Conservation (phyloP, 2,888 invertebrate species). For the Acutogordius australiensis region DNA sequence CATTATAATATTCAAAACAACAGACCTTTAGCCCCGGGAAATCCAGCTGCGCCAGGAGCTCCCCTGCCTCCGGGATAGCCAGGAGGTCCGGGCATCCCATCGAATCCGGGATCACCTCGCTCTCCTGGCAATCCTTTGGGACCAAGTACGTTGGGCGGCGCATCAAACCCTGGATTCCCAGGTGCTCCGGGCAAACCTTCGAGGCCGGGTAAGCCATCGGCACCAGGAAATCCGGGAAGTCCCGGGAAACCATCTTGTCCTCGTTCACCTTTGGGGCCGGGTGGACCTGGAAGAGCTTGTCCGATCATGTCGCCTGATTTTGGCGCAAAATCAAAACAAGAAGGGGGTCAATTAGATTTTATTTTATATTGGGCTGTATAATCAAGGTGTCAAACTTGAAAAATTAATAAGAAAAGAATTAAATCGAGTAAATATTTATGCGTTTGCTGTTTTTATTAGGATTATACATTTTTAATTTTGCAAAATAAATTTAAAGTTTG, state of each 20-base stretch:
- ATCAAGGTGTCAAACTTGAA: no score
- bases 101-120: conserved; percentile 8
- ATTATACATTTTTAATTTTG: no score
- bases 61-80: no score
- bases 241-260: conserved; percentile 52
- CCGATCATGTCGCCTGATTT: neutral
- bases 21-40: conserved; percentile 26
- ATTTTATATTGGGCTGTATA: no score
- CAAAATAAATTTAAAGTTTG: no score
- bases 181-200: conserved; percentile 14
- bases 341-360: no score
- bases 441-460: no score
- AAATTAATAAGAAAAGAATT: no score
- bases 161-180: conserved; percentile 1
- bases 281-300: conserved; percentile 30
- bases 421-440: no score
- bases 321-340: no score
- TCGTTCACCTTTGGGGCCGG: conserved; percentile 33
- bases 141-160: neutral
- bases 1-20: neutral
- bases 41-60: conserved; percentile 15
- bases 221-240: conserved; percentile 47
- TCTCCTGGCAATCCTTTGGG: neutral
- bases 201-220: neutral
- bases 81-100: no score